These are phyloP conservation scores for Agapornis roseicollis DNA, from an alignment of 2,113 vertebrate genomes.

Conservation along the genomic window DNA sequence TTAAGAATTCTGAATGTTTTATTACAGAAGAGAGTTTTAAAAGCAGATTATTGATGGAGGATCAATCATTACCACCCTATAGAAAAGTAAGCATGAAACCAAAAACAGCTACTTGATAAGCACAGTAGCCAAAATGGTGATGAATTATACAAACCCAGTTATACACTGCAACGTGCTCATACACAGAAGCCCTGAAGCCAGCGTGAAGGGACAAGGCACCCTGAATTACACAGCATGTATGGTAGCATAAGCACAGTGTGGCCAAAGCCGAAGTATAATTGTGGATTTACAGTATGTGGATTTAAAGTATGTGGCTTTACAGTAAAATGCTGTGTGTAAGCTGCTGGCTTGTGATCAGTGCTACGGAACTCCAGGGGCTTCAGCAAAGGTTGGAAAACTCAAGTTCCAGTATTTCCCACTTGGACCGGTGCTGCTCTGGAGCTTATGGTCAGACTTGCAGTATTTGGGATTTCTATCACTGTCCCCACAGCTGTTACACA, in stretches of 20 bases:
- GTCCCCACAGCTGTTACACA: too few relatives aligned
- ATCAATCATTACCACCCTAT: background rate
- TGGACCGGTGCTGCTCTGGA: background rate
- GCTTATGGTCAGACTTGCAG: background rate
- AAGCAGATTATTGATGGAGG: background rate
- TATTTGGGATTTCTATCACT: background rate
- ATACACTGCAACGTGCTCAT: background rate
- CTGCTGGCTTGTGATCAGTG: background rate
- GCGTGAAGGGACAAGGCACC: background rate
- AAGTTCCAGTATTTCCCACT: background rate
- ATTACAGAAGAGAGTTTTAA: background rate
- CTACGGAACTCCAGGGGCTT: background rate
- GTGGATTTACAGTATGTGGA: background rate
- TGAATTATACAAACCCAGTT: background rate
- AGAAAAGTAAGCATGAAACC: background rate
- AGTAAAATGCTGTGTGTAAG: background rate
- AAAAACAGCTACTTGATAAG: background rate
- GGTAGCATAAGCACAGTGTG: accelerated
- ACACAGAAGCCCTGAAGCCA: background rate
- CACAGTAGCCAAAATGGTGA: background rate
- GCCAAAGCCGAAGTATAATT: background rate
- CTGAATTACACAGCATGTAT: background rate
- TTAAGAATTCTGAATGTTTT: background rate
- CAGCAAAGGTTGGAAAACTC: background rate
- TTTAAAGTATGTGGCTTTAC: background rate